Evolutionary conservation across 2,888 invertebrate genomes (phyloP), one percentile per base, ranked within the genome.

Genomic region (Baronia brevicornis): DNA sequence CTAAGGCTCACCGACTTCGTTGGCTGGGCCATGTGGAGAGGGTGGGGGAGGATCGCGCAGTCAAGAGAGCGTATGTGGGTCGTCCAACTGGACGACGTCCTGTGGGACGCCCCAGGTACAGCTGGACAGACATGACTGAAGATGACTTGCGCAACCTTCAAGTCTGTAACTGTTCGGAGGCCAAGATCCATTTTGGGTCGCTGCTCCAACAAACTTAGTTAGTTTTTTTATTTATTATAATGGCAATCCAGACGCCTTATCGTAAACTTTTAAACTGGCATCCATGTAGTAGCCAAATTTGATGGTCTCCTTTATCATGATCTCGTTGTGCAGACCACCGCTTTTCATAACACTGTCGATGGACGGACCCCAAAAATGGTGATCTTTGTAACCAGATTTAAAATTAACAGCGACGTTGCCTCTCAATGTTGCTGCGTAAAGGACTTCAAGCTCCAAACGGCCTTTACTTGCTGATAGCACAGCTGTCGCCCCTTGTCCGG

Each of bases 351-450:
- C 56, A 31, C 55, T 57, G 2, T 46, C 42, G 4, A 78, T 54
- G 1, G 42, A 40, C 0, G 72, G 75, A 0, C 67, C 72, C 54
- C 61, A 72, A 28, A 79, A 78, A 44, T 77, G 70, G 20, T 79
- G 79, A 0, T 63, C 65, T 0, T 59, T 60, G 11, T 54, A 41
- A 0, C 39, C 18, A 6, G 45, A 62, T 28, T 49, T 66, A 20
- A 56, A 75, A 36, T 80, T 75, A 1, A 72, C 66, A 0, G 72
- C 79, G 1, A 77, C 41, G 38, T 71, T 63, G 0, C 79, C 79
- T 25, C 62, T 51, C 3, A 79, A 33, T n/a, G 39, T 50, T 5
- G 62, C 54, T 11, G 41, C 39, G 35, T 79, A 68, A 0, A 54
- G 37, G 0, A 80, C 49, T 46, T 77, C 72, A 0, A 77, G 40